Evolutionary conservation across 2,797 vertebrate species (phyloP), one percentile per base, ranked within the genome.

Genomic region (Anabacerthia variegaticeps): DNA sequence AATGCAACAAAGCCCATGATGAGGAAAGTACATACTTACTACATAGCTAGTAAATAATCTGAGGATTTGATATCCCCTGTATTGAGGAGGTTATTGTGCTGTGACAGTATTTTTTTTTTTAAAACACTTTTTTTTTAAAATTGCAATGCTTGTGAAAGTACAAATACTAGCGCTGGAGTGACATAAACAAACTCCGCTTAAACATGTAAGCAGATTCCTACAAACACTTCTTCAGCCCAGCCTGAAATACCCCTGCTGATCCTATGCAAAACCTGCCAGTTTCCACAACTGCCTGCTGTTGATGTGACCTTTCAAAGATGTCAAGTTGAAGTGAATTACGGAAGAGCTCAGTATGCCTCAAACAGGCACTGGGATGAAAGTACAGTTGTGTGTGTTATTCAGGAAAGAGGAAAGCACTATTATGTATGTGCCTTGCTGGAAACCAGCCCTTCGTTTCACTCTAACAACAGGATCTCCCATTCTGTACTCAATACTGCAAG

Each of bases 291-390:
- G 67, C 89, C 91, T 95, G 89, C 95, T 96, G 88, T 44, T 87
- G 81, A 82, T 59, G 76, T 80, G 92, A 92, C 95, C 91, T 97
- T 95, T 92, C 88, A 91, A 80, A 95, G 91, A 84, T 54, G 51
- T 62, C 18, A 14, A 73, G 81, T 10, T 87, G 89, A 80, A 92
- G 41, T 4, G 76, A 96, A 83, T 90, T 92, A 96, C 80, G 73
- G 74, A 88, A 85, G 62, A 89, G 82, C 92, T 91, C 93, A 87
- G 63, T 65, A 54, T 21, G 21, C 73, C 87, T 96, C 88, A 83
- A 39, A 91, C 51, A 61, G 81, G 85, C 84, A 80, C 30, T 43
- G 43, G 68, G 93, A 97, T 83, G 66, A 94, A 91, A 96, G 91
- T 78, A 88, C 68, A 75, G 85, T 24, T 65, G 39, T 58, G 8